These are phyloP conservation scores for Polyodon spathula DNA, from an alignment of 2,113 vertebrate genomes.

Conservation along the genomic window DNA sequence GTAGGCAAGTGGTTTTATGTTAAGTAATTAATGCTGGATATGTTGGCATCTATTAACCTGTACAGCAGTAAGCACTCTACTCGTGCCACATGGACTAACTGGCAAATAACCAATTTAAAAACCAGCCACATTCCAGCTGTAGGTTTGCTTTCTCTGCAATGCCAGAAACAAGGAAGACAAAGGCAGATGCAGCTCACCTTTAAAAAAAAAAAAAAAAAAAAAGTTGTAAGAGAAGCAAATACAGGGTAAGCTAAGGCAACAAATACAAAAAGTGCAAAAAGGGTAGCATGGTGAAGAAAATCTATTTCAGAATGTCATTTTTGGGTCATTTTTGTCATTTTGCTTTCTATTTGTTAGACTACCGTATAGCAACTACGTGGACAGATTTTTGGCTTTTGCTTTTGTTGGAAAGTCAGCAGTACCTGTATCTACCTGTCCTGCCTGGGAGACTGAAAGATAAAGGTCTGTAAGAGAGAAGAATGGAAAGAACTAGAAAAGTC, in stretches of 20 bases:
- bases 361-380: constrained; percentile 31
- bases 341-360: constrained; percentile 69
- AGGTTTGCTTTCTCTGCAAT: not conserved
- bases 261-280: not conserved
- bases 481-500: constrained; percentile 97
- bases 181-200: not conserved
- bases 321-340: constrained; percentile 88
- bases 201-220: not conserved
- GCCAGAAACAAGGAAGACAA: not conserved
- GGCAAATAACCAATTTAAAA: no score
- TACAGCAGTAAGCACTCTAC: no score
- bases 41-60: no score
- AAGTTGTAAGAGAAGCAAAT: not conserved
- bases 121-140: not conserved
- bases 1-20: no score
- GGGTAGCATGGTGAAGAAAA: not conserved
- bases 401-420: constrained; percentile 84
- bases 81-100: no score
- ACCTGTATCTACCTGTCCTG: constrained; percentile 99
- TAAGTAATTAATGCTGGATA: no score
- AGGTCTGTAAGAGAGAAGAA: constrained; percentile 99
- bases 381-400: constrained; percentile 3
- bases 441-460: constrained; percentile 99
- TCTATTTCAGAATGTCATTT: constrained; percentile 44
- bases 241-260: no score